These are phyloP conservation scores for Spheniscus mendiculus DNA, from an alignment of 2,113 vertebrate genomes.

Conservation along the genomic window DNA sequence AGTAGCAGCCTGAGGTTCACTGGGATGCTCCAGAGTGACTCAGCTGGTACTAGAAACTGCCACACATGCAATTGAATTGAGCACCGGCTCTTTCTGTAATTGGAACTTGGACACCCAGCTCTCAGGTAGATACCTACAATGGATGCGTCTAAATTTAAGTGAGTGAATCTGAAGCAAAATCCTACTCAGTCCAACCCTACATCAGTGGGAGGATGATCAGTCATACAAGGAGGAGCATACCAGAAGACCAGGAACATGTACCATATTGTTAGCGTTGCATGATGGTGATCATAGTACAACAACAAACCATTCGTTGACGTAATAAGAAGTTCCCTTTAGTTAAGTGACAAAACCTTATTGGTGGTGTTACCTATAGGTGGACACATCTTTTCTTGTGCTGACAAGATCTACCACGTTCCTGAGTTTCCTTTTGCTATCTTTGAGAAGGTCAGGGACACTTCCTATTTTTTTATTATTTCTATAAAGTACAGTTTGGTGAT, in stretches of 20 bases:
- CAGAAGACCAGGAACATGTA: background rate
- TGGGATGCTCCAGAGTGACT: background rate
- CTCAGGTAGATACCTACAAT: background rate
- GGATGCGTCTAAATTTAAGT: background rate
- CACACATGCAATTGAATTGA: background rate
- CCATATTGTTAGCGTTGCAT: background rate
- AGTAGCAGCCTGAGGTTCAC: background rate
- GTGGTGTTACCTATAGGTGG: background rate
- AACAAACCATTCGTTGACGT: background rate
- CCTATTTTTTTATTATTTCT: background rate
- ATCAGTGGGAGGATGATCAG: background rate
- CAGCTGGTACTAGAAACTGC: background rate
- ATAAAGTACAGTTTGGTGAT: background rate
- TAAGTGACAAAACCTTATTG: background rate
- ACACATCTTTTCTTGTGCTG: background rate
- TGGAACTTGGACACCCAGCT: background rate
- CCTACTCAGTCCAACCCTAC: background rate
- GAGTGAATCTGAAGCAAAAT: background rate
- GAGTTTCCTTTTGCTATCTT: background rate
- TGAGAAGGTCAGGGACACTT: background rate
- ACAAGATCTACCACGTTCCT: background rate
- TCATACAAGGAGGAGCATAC: background rate
- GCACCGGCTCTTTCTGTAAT: fast-evolving
- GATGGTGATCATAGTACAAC: background rate
- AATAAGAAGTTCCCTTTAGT: background rate